Conservation (phyloP, 2,888 invertebrate genomes). For the Melikaiella ostensackeni region DNA sequence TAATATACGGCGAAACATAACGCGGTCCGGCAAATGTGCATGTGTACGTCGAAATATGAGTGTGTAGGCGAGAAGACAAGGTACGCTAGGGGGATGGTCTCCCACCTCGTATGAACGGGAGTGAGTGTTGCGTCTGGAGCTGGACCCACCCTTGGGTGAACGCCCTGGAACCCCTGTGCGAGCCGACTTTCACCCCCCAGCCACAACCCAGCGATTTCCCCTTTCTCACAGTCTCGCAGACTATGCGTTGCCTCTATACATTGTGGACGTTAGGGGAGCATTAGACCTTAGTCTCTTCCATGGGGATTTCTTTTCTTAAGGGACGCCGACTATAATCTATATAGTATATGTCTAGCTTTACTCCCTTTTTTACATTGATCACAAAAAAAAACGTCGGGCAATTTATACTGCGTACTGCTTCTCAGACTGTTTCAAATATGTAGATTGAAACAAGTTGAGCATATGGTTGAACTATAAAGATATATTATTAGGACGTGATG, state of each 20-base stretch:
- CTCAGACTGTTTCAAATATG: neutral
- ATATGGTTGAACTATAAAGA: too few relatives aligned
- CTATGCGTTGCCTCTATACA: slow-evolving; percentile 5
- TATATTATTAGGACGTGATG: too few relatives aligned
- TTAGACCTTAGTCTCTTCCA: slow-evolving; percentile 6
- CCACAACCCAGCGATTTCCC: neutral
- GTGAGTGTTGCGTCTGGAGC: slow-evolving; percentile 71
- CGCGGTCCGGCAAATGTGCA: neutral
- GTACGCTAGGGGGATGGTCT: neutral
- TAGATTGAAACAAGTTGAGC: neutral
- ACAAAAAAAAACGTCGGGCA: neutral
- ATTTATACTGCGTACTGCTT: neutral
- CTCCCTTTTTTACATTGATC: neutral
- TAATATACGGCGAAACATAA: neutral
- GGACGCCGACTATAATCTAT: neutral
- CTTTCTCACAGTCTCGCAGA: slow-evolving; percentile 20
- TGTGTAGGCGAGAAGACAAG: slow-evolving; percentile 7
- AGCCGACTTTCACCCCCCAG: neutral
- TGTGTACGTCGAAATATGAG: neutral
- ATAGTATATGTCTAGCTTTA: slow-evolving; percentile 3
- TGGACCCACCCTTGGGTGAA: slow-evolving; percentile 72
- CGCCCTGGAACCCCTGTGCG: slow-evolving; percentile 62
- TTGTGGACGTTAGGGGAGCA: slow-evolving; percentile 5
- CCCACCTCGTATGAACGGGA: slow-evolving; percentile 3
- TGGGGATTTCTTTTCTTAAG: slow-evolving; percentile 7